These are phyloP conservation scores for Grammomys surdaster DNA, from an alignment of 2,113 vertebrate genomes.

Conservation along the genomic window DNA sequence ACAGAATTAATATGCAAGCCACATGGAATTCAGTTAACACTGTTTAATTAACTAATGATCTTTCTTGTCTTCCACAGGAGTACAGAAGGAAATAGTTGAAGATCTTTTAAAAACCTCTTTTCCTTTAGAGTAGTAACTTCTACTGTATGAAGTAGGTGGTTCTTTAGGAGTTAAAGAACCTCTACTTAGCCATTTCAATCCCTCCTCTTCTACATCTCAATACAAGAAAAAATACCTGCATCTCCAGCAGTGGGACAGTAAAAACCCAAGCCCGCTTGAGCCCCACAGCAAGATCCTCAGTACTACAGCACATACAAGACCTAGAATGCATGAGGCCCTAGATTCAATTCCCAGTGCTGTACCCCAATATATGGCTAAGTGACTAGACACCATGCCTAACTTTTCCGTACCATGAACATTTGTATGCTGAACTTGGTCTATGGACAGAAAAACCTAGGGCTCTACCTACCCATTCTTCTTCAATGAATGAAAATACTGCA, in stretches of 20 bases:
- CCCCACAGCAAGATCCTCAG: background rate
- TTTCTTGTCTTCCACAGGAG: conserved; percentile 35
- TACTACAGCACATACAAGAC: too few species aligned
- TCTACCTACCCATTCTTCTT: background rate
- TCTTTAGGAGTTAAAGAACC: background rate
- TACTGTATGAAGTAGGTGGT: background rate
- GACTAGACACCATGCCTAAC: background rate
- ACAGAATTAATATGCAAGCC: background rate
- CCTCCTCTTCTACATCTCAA: background rate
- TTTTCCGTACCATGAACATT: background rate
- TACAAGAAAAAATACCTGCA: background rate
- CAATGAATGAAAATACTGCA: conserved; percentile 34
- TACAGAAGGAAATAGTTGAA: background rate
- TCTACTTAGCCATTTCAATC: background rate
- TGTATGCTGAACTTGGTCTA: background rate
- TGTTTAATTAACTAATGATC: conserved; percentile 55
- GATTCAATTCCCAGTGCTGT: background rate
- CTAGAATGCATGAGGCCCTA: background rate
- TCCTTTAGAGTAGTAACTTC: conserved; percentile 8
- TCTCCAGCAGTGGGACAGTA: background rate
- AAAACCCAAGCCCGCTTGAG: background rate
- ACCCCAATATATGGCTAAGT: background rate
- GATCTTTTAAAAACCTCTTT: background rate
- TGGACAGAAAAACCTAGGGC: background rate
- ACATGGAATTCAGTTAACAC: conserved; percentile 10